Base-by-base conservation (phyloP, 2,113 vertebrate species). In the Xiphorhynchus elegans region DNA sequence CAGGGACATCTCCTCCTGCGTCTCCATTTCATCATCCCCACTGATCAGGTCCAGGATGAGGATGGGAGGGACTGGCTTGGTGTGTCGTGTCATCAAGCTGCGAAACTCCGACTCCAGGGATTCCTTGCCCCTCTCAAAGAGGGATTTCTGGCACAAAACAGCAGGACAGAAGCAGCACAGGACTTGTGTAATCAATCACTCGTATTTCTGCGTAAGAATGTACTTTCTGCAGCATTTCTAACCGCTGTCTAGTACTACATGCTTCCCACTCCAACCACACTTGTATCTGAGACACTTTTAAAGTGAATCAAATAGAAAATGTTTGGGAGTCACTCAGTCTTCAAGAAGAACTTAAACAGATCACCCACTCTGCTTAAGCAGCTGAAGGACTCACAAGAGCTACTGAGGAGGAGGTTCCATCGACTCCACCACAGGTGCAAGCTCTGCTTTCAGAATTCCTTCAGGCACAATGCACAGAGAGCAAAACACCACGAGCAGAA, bases 81-180 rank as follows among this genome's bases (percentile, higher is more conserved):
- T 99, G 97, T 99, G 98, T 42, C 99, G 98, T 0, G 98, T 99
- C 98, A 99, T 98, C 74, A 99, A 97, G 93, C 98, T 98, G 63
- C 99, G 99, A 94, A 99, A 99, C 97, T 99, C 99, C 0, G 98
- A 99, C 55, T 99, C 99, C 96, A 99, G 97, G 2, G 99, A 99
- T 89, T 99, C 99, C 80, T 99, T 99, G 6, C 99, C 99, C 60
- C 98, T 98, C 96, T 99, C 99, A 80, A 99, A 99, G 12, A 99
- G 98, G 4, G 98, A 98, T 98, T 99, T 99, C 99, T 98, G 78
- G 37, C 47, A 89, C 69, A 64, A 50, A 97, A 80, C 52, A 77
- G n/a, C 10, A 50, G 52, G 35, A 50, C 13, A 50, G 60, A 78
- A 66, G n/a, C 23, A 92, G 64, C 46, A 55, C 46, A 55, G 7